Percentiles rank a stretch among this genome's conserved stretches.
Evolutionary conservation across 2,888 invertebrate species (phyloP).

Genomic region (Aphrophora alni): DNA sequence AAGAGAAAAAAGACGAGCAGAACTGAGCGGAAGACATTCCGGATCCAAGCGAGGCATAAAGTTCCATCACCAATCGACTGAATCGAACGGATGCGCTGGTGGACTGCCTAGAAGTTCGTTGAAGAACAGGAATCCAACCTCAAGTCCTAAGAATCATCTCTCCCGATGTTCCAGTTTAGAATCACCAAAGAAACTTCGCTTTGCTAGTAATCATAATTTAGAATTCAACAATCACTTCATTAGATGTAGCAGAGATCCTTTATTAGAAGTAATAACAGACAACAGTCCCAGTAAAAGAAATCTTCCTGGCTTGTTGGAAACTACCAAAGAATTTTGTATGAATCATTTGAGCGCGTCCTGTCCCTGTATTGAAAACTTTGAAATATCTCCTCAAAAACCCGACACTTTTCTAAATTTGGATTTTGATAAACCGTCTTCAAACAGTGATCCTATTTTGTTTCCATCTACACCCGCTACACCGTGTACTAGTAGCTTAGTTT

Average conservation of each 20-base stretch:
- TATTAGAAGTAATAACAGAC: constrained; percentile 65
- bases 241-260: constrained; percentile 47
- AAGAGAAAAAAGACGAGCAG: constrained; percentile 60
- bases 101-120: constrained; percentile 68
- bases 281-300: constrained; percentile 58
- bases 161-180: constrained; percentile 79
- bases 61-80: constrained; percentile 29
- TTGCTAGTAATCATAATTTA: constrained; percentile 73
- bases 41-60: constrained; percentile 37
- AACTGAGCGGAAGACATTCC: constrained; percentile 41
- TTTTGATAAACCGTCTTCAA: background rate
- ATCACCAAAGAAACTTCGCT: constrained; percentile 82
- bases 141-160: constrained; percentile 52
- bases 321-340: constrained; percentile 46
- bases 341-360: constrained; percentile 66
- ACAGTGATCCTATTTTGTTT: background rate
- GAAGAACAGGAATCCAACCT: constrained; percentile 61
- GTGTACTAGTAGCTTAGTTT: background rate
- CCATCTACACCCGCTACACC: background rate
- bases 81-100: constrained; percentile 31
- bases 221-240: constrained; percentile 58
- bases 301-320: constrained; percentile 41
- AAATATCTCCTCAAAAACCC: background rate
- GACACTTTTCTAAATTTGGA: background rate
- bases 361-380: constrained; percentile 70